These are phyloP conservation scores for Drosophila sp. DNA, from an alignment of 1,140 invertebrate species.

Conservation along the genomic window DNA sequence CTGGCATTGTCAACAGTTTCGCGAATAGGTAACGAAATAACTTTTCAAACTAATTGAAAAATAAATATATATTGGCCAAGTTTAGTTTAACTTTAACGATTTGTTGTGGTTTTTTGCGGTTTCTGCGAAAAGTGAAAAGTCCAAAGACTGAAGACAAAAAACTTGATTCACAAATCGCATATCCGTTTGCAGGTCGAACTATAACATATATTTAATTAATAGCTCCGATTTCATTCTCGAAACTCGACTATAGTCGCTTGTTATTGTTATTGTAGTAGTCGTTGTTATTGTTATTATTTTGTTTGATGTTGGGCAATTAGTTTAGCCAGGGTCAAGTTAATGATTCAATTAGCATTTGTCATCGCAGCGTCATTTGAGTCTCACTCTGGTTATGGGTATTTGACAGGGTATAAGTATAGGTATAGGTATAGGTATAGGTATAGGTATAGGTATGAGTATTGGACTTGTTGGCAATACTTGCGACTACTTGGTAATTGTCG, in stretches of 20 bases:
- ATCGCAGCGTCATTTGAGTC: conserved; percentile 39
- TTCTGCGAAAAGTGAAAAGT: conserved; percentile 62
- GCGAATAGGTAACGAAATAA: conserved; percentile 16
- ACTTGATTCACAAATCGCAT: conserved; percentile 30
- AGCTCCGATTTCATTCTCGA: conserved; percentile 27
- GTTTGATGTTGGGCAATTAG: conserved; percentile 78
- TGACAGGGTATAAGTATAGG: too few species aligned
- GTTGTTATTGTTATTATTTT: conserved; percentile 34
- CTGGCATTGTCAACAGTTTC: conserved; percentile 15
- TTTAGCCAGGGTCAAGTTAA: conserved; percentile 71
- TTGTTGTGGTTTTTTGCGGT: not conserved
- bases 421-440: too few species aligned
- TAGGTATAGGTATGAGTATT: not conserved
- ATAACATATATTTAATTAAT: conserved; percentile 53
- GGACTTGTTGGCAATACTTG: conserved; percentile 21
- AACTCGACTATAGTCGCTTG: conserved; percentile 15
- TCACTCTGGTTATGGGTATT: not conserved
- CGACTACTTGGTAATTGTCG: conserved; percentile 57
- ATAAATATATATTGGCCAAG: conserved; percentile 16
- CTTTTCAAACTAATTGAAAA: not conserved
- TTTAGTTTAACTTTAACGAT: not conserved
- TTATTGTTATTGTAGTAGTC: conserved; percentile 6
- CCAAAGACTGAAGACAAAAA: not conserved
- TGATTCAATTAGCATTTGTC: conserved; percentile 82
- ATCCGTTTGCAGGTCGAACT: conserved; percentile 25